Conservation (phyloP, 2,888 invertebrate species). For the Andrena dorsata region DNA sequence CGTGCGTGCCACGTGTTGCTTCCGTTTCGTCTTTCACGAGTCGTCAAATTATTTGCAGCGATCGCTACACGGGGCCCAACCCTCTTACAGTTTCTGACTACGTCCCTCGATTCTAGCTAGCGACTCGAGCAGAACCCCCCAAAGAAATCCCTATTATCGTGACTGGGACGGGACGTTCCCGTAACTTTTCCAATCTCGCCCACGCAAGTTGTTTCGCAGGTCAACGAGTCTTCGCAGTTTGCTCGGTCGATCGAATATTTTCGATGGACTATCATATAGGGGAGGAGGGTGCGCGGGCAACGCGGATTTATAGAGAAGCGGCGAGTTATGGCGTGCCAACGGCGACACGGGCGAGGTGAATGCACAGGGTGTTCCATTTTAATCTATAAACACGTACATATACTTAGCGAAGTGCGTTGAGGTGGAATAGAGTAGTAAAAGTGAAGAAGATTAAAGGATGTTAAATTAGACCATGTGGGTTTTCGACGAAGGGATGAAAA, state of each 20-base stretch:
- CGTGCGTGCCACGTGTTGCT: slow-evolving; percentile 49
- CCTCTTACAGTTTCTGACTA: neutral
- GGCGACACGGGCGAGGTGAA: slow-evolving; percentile 17
- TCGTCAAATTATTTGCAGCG: slow-evolving; percentile 19
- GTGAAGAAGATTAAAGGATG: no score
- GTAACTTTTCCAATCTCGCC: slow-evolving; percentile 46
- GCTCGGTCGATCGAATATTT: slow-evolving; percentile 58
- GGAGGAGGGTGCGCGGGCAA: slow-evolving; percentile 16
- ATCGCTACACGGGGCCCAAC: neutral
- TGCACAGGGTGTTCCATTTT: neutral
- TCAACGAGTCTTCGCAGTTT: slow-evolving; percentile 60
- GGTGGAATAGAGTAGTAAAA: no score
- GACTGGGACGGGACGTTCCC: slow-evolving; percentile 11
- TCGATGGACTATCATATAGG: slow-evolving; percentile 45
- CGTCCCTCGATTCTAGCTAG: neutral
- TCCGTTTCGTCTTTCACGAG: neutral
- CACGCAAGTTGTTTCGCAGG: slow-evolving; percentile 55
- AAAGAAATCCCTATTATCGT: slow-evolving; percentile 37
- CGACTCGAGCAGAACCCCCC: neutral
- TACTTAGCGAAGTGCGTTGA: no score
- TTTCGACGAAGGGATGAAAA: no score
- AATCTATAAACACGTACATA: neutral
- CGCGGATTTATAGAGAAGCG: slow-evolving; percentile 54
- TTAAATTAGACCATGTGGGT: no score
- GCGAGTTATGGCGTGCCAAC: slow-evolving; percentile 59